Evolutionary conservation across 2,113 vertebrate genomes (phyloP), one percentile per base, ranked within the genome.

Genomic region (Nerophis ophidion): DNA sequence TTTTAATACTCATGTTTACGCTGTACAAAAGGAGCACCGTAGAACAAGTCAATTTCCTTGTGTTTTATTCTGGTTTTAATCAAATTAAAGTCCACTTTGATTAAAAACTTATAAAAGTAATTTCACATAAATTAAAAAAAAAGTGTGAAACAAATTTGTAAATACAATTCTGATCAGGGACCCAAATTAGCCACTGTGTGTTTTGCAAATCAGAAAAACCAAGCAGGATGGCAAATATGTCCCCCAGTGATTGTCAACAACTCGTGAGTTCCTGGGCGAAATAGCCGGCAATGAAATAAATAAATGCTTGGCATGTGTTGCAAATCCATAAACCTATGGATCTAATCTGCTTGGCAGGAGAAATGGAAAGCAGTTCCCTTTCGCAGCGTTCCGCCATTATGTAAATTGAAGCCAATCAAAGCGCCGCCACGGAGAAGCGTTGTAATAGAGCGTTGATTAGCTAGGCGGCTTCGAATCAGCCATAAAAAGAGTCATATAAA

Each of bases 341-440:
- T 80, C 77, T 82, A 80, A 87, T 81, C 78, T 68, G 77, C 75
- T 75, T 55, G 36, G 64, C 15, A 35, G 76, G 71, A 81, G 74
- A 80, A 79, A 83, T 82, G 76, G 70, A 77, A 77, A 79, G 75
- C 78, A 80, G 75, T 85, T 74, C 71, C 65, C 78, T 76, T 84
- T 84, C 79, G 63, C 75, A 69, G 80, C 62, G 65, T 81, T 84
- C 63, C 59, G 57, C 85, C 84, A 88, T 87, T 87, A 87, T 88
- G 85, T 83, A 88, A 88, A 88, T 86, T 83, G 80, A 80, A 80
- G 81, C 82, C 80, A 85, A 84, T 88, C 81, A 84, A 87, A 85
- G 62, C 68, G 75, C 75, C 71, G 66, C 76, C 75, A 81, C 68
- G 75, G 80, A 86, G 75, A 75, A 77, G 81, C 79, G 71, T 76